These are phyloP conservation scores for Ochotona curzoniae DNA, from an alignment of 2,113 vertebrate genomes.

Conservation along the genomic window DNA sequence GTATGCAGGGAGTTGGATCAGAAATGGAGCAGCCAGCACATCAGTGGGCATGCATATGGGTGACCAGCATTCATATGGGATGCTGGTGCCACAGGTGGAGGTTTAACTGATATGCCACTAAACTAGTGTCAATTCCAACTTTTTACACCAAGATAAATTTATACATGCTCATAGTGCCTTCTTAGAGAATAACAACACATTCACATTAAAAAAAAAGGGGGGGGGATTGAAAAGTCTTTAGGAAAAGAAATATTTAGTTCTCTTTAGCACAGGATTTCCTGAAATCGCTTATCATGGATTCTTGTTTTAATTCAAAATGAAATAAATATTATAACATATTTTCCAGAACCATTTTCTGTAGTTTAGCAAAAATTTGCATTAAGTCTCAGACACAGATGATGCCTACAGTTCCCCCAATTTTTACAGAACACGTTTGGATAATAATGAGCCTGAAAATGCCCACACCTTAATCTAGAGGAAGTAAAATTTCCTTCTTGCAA, in stretches of 20 bases:
- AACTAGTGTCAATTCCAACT: no score
- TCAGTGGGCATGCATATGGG: no score
- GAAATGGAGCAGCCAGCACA: no score
- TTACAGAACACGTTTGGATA: neutral
- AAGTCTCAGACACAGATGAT: neutral
- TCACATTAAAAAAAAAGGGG: neutral
- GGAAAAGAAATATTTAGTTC: neutral
- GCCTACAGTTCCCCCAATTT: neutral
- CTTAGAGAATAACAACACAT: neutral
- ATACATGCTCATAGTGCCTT: neutral
- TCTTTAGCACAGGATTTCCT: neutral
- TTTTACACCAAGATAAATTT: no score
- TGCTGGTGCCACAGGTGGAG: no score
- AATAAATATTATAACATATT: neutral
- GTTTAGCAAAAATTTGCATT: neutral
- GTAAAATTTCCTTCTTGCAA: neutral
- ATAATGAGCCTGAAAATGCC: neutral
- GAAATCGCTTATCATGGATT: neutral
- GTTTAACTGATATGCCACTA: no score
- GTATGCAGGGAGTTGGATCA: no score
- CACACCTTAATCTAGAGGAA: neutral
- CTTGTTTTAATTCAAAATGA: neutral
- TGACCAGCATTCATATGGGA: no score
- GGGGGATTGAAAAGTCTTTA: neutral
- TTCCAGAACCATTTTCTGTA: neutral